Evolutionary conservation across 2,888 invertebrate species (phyloP).

Genomic region (Chrysopilus asiliformis): DNA sequence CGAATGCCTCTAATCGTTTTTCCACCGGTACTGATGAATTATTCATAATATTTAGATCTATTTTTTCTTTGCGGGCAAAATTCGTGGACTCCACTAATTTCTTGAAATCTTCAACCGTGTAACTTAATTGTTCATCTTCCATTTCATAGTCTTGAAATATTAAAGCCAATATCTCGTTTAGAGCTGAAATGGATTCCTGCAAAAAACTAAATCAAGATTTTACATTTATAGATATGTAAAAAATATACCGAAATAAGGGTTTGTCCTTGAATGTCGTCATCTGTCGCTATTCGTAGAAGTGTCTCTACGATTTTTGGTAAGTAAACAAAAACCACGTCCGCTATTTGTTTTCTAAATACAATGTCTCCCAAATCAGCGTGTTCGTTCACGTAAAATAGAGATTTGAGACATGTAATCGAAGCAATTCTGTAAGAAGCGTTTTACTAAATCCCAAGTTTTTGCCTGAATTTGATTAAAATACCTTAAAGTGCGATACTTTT

Average conservation of each 20-base stretch:
- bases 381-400: slow-evolving; percentile 47
- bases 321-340: slow-evolving; percentile 43
- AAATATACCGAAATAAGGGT: slow-evolving; percentile 40
- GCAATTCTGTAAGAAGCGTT: slow-evolving; percentile 29
- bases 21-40: slow-evolving; percentile 19
- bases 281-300: slow-evolving; percentile 38
- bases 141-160: slow-evolving; percentile 32
- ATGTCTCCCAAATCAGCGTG: slow-evolving; percentile 40
- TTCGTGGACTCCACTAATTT: too few species aligned
- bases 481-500: slow-evolving; percentile 51
- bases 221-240: not conserved
- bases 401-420: slow-evolving; percentile 47
- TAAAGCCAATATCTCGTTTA: slow-evolving; percentile 27
- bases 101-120: too few species aligned
- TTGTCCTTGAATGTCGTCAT: slow-evolving; percentile 44
- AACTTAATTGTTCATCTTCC: too few species aligned
- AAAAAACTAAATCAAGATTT: not conserved
- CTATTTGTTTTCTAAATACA: slow-evolving; percentile 40
- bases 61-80: too few species aligned
- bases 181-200: not conserved
- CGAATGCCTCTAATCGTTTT: slow-evolving; percentile 21
- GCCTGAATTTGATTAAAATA: slow-evolving; percentile 29
- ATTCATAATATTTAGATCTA: slow-evolving; percentile 18
- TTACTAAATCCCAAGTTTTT: not conserved
- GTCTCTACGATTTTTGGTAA: slow-evolving; percentile 45